These are phyloP conservation scores for Tringa solitaria DNA, from an alignment of 2,113 vertebrate genomes.

Conservation along the genomic window DNA sequence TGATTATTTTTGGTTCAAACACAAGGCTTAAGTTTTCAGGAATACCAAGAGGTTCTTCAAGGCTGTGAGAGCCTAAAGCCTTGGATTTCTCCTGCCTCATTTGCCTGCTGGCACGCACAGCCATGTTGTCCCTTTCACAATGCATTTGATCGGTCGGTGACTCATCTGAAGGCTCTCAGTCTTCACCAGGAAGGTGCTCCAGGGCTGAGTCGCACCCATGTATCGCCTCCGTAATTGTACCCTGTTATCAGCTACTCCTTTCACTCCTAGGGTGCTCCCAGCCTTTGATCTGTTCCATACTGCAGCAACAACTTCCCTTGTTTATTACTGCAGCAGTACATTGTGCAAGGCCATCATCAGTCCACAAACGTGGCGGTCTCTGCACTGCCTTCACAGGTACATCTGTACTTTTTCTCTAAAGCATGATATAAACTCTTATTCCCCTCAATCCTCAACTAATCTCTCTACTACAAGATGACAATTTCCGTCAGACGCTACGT, in stretches of 20 bases:
- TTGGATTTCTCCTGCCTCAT: conserved; percentile 7
- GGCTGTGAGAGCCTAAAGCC: conserved; percentile 19
- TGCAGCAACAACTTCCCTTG: not conserved
- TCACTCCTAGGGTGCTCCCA: not conserved
- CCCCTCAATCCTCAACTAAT: not conserved
- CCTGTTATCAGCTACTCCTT: not conserved
- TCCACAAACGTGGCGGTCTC: not conserved
- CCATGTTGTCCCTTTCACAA: not conserved
- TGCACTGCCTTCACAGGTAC: not conserved
- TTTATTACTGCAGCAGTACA: not conserved
- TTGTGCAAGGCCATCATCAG: not conserved
- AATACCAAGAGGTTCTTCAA: not conserved
- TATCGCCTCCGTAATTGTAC: not conserved
- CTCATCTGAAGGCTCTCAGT: not conserved
- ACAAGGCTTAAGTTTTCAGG: not conserved
- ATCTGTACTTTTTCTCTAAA: not conserved
- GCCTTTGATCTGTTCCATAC: conserved; percentile 14
- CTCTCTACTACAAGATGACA: not conserved
- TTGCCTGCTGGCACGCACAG: not conserved
- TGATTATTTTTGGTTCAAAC: not conserved
- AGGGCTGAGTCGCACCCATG: not conserved
- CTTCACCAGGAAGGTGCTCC: not conserved
- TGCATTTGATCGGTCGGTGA: not conserved
- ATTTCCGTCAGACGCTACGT: not conserved
- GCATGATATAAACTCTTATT: not conserved